Evolutionary conservation across 23 tunicate genomes (phyloP), one percentile per base, ranked within the genome.

Genomic region (Phallusia fumigata): DNA sequence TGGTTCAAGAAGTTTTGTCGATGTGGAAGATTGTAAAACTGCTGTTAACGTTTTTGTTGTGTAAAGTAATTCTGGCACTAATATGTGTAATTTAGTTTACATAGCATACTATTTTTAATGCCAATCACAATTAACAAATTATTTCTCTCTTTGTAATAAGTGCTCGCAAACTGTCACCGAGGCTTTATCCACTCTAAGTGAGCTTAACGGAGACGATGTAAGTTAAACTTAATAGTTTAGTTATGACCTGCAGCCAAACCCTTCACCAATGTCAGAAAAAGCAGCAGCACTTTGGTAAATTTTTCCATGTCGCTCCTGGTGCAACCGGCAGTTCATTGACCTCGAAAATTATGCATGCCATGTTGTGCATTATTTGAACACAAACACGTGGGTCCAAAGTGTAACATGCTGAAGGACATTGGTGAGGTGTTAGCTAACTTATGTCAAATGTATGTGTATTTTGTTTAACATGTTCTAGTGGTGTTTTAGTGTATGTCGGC

Each of bases 401-500:
- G 13, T 16, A 58, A 21, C 8, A 1, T 58, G 69, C 26, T 58
- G 69, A 22, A 58, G 69, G 69, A 58, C 28, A 16, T 58, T 58
- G 69, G 69, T 21, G 28, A 58, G 69, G 69, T 58, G 69, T 24
- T 40, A 10, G 47, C 47, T 40, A 10, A 6, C 28, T 6, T 58
- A 6, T 22, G 8, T 58, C 13, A 24, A 21, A 51, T 51, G 18
- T 16, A 58, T 58, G 69, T 24, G 28, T 58, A 22, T 21, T 24
- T 6, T 58, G 26, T 22, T 58, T 58, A 58, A 58, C 28, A 58
- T 58, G 69, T 58, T 58, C n/a, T 6, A 58, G 69, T 58, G 69
- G 69, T 58, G 69, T 58, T 58, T 53, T 49, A 87, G 91, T 87
- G 91, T 28, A 49, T 81, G 52, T 16, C 44, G 40, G 86, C 81